Conservation (phyloP, 2,113 vertebrate species). For the Pteruthius melanotis region DNA sequence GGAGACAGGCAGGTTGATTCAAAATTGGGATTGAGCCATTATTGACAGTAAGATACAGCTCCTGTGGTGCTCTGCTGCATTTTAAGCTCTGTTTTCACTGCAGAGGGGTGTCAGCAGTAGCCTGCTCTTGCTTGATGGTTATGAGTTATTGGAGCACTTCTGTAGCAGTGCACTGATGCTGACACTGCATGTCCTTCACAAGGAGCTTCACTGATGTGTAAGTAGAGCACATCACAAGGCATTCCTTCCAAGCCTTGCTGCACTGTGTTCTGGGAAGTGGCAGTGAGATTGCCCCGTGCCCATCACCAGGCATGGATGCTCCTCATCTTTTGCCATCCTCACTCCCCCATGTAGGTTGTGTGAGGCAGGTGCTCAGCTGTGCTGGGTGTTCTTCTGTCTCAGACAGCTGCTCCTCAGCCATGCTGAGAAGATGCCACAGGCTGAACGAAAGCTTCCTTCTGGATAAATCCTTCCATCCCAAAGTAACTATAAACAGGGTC, state of each 20-base stretch:
- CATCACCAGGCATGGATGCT: rapidly evolving
- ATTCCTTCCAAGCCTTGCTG: background rate
- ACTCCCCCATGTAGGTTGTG: rapidly evolving
- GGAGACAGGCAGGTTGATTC: background rate
- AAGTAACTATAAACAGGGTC: background rate
- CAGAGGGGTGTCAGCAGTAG: background rate
- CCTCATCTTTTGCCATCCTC: background rate
- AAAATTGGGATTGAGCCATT: background rate
- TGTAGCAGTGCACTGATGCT: background rate
- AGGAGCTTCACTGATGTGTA: background rate
- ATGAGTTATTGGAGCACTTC: background rate
- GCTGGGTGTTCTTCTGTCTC: background rate
- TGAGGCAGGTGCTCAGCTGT: background rate
- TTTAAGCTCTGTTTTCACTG: background rate
- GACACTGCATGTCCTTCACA: background rate
- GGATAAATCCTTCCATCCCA: background rate
- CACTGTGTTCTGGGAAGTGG: background rate
- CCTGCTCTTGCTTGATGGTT: background rate
- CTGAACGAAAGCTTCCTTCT: background rate
- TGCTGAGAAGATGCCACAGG: background rate
- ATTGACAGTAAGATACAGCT: background rate
- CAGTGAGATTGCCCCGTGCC: background rate
- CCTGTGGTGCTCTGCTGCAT: background rate
- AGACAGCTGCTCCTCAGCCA: background rate
- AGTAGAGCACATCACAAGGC: background rate